Base-by-base conservation (phyloP, 2,888 invertebrate species). In the Acronicta leporina region DNA sequence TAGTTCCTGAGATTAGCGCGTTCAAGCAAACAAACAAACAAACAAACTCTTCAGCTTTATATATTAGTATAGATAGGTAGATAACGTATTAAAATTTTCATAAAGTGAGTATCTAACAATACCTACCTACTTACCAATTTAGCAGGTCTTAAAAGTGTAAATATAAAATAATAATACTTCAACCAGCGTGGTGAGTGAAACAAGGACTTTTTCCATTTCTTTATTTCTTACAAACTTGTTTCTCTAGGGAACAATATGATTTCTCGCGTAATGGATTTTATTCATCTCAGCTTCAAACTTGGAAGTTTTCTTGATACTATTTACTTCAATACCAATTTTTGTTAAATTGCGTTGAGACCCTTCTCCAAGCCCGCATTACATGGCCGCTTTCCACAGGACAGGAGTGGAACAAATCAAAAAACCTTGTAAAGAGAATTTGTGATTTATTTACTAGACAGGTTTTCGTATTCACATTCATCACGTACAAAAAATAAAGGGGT, bases 401-500 rank as follows among this genome's bases (percentile, higher is more conserved):
- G 14, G n/a, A 13, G 20, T 41, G 45, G 25, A 42, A 27, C 33
- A 35, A 86, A 85, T 85, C 67, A 90, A 84, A 86, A 83, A 75
- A 84, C 64, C 57, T 58, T 51, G 44, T 87, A 89, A 87, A 90
- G 89, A 91, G 88, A 91, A 88, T 89, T 90, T 86, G 85, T 90
- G 87, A 89, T 90, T 91, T 91, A 92, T 88, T 90, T 86, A 85
- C 92, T 92, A 92, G 89, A 91, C 86, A 91, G 89, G 88, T 91
- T 88, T 85, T 90, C 82, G 81, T 89, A 89, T 88, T 90, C 88
- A 92, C 92, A 92, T 90, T 90, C 68, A 90, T 90, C 87, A 92
- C 91, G 91, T 94, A 94, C 94, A 94, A 94, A 94, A 94, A 94
- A 92, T 92, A 93, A 92, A 87, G 87, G 91, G 93, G 91, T 94